These are phyloP conservation scores for Ovis canadensis DNA, from an alignment of 2,113 vertebrate genomes.

Conservation along the genomic window DNA sequence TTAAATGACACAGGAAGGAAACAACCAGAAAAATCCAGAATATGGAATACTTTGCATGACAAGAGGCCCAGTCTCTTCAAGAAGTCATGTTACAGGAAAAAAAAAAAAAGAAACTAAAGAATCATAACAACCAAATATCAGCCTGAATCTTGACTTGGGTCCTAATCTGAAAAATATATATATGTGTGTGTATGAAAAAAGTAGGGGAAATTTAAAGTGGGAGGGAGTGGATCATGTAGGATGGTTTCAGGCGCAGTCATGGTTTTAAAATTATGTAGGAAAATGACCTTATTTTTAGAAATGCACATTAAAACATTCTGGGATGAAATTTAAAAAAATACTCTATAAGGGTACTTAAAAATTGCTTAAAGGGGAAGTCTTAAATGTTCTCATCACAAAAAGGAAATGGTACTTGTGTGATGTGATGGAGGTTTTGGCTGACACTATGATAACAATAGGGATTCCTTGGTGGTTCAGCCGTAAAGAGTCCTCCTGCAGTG, in stretches of 20 bases:
- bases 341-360: not conserved
- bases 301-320: not conserved
- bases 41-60: not conserved
- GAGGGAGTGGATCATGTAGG: not conserved
- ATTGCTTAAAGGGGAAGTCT: not conserved
- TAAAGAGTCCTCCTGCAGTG: not conserved
- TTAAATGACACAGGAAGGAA: not conserved
- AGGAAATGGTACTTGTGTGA: not conserved
- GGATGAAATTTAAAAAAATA: not conserved
- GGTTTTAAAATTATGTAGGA: not conserved
- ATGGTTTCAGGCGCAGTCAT: not conserved
- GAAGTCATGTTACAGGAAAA: not conserved
- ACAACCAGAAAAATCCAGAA: not conserved
- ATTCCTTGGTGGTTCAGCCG: not conserved
- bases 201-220: not conserved
- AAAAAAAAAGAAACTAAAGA: not conserved
- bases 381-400: not conserved
- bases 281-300: not conserved
- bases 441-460: not conserved
- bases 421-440: not conserved
- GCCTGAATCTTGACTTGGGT: not conserved
- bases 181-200: not conserved
- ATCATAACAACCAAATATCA: not conserved
- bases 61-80: not conserved
- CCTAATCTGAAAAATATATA: not conserved